A percentile compares a stretch with the other conserved stretches of the same genome.
These are phyloP conservation scores for Thereva unica DNA, from an alignment of 2,888 invertebrate genomes.

Conservation along the genomic window DNA sequence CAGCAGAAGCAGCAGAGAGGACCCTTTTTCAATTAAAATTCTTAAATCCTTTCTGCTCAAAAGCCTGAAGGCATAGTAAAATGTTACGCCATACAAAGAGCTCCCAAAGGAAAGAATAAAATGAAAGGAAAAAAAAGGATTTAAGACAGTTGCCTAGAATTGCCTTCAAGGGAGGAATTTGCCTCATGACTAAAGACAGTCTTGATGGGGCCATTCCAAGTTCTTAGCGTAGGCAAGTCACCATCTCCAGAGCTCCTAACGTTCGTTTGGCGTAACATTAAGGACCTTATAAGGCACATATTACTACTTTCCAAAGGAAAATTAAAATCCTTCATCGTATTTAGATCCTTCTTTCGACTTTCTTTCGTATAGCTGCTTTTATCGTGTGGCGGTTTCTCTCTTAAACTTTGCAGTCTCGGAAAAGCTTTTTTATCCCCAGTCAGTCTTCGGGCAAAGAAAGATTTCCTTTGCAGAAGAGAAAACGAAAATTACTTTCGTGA, in stretches of 20 bases:
- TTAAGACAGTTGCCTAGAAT: conserved; percentile 31
- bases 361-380: too few relatives aligned
- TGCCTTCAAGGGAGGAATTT: conserved; percentile 38
- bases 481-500: too few relatives aligned
- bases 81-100: too few relatives aligned
- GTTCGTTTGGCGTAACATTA: conserved; percentile 39
- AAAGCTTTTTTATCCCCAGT: too few relatives aligned
- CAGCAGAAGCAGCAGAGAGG: too few relatives aligned
- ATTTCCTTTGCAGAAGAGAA: too few relatives aligned
- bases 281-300: conserved; percentile 37
- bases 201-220: conserved; percentile 33
- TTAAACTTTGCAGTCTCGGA: too few relatives aligned
- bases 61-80: too few relatives aligned
- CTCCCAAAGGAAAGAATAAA: background rate
- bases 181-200: conserved; percentile 31
- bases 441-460: too few relatives aligned
- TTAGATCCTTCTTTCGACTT: conserved; percentile 16
- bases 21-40: too few relatives aligned
- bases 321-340: conserved; percentile 38
- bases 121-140: conserved; percentile 20
- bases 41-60: too few relatives aligned
- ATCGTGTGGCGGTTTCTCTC: too few relatives aligned
- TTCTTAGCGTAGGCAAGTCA: conserved; percentile 20
- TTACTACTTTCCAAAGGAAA: conserved; percentile 37
- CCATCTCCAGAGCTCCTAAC: conserved; percentile 29